Evolutionary conservation across 2,797 vertebrate species (phyloP), one percentile per base, ranked within the genome.

Genomic region (Gobionotothen gibberifrons): DNA sequence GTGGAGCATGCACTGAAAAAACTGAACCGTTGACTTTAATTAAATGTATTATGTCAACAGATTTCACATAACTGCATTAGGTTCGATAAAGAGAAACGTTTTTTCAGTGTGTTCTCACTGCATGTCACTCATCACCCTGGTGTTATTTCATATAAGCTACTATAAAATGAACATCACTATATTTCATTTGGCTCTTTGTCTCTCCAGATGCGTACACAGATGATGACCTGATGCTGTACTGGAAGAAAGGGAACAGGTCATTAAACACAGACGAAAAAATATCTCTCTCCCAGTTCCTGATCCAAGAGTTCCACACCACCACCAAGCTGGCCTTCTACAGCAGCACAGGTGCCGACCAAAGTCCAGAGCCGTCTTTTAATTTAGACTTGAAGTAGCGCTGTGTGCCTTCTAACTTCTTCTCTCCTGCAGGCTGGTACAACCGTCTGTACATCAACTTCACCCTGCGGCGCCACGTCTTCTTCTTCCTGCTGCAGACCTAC

Each of bases 221-320:
- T 64, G 97, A 98, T 12, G 97, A 97, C 85, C 93, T 98, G 59
- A 97, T 98, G 96, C 92, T 98, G 2, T 97, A 97, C 89, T 98
- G 96, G 97, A 97, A 97, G 88, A 95, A 96, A 56, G 97, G 97
- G 42, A 98, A 98, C 0, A 93, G 96, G 49, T 98, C 97, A 22
- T 83, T 98, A 57, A 96, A 95, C 90, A 97, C 96, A 6, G 97
- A 98, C 9, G 97, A 98, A 62, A 93, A 92, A 60, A 98, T 98
- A 85, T 98, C 96, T 0, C 89, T 98, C 12, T 98, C 97, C 10
- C 97, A 98, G 92, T 97, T 98, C 81, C 95, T 97, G 79, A 98
- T 98, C 75, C 96, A 98, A 79, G 94, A 97, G 81, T 98, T 98
- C 81, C 96, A 96, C 82, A 98, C 96, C 17, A 96, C 96, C 68